phyloP scores from a whole-genome alignment of 2,113 vertebrate species.

The Coreoperca whiteheadi region DNA sequence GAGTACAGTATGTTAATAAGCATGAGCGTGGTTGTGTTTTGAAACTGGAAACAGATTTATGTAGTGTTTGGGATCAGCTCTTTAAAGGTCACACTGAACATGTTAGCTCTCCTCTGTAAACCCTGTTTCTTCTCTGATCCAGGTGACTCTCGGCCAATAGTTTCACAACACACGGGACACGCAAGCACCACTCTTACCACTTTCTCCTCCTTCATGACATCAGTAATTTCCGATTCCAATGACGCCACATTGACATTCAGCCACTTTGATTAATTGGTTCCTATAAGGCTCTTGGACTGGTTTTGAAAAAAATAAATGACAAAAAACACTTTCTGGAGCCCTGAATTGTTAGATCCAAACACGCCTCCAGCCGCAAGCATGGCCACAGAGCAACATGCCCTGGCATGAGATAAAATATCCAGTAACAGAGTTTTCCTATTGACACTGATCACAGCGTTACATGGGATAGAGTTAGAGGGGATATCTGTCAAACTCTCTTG shows the following conservation, averaged over 20 bases:
- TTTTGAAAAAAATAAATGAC: conserved; percentile 28
- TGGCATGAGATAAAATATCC: conserved; percentile 40
- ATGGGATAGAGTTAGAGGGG: conserved; percentile 43
- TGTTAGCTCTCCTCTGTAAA: conserved; percentile 42
- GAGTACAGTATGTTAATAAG: conserved; percentile 59
- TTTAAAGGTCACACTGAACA: conserved; percentile 61
- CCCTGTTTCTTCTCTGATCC: conserved; percentile 42
- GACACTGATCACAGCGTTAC: conserved; percentile 46
- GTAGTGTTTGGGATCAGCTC: conserved; percentile 55
- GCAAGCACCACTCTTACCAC: conserved; percentile 31
- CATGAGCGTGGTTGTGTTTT: conserved; percentile 48
- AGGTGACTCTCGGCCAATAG: conserved; percentile 54
- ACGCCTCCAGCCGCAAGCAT: conserved; percentile 12
- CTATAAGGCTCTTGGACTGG: conserved; percentile 48
- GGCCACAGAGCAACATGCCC: conserved; percentile 42
- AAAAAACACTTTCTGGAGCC: conserved; percentile 30
- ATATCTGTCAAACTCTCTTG: conserved; percentile 49
- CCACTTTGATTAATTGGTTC: conserved; percentile 65
- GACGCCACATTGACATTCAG: conserved; percentile 55
- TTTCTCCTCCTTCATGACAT: conserved; percentile 47
- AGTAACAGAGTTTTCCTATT: conserved; percentile 50
- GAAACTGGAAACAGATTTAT: conserved; percentile 72
- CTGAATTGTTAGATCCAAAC: conserved; percentile 42
- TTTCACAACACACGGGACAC: conserved; percentile 30
- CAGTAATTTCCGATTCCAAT: conserved; percentile 54